Conservation (phyloP, 2,113 vertebrate genomes). For the Syrmaticus mikado region DNA sequence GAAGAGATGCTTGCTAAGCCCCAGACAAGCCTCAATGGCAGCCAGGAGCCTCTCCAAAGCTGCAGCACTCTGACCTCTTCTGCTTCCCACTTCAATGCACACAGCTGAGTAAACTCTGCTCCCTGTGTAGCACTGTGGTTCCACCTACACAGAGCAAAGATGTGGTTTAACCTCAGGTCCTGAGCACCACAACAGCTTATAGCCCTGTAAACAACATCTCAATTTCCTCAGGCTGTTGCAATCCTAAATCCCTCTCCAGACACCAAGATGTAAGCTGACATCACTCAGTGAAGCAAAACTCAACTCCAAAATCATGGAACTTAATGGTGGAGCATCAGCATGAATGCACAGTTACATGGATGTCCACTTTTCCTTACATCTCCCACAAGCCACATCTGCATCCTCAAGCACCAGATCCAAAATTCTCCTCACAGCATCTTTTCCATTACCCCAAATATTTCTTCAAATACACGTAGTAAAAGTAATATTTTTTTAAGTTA, state of each 20-base stretch:
- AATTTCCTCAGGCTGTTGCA: fast-evolving
- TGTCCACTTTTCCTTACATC: neutral
- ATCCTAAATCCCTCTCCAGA: neutral
- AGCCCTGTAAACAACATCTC: neutral
- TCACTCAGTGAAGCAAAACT: neutral
- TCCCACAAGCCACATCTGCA: no score
- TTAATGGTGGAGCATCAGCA: fast-evolving
- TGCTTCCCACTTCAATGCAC: fast-evolving
- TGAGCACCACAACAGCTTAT: neutral
- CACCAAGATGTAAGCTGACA: neutral
- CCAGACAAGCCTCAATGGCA: neutral
- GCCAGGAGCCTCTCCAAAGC: neutral
- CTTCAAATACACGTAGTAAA: fast-evolving
- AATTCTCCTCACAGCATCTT: neutral
- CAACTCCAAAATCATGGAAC: neutral
- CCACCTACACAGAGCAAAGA: neutral
- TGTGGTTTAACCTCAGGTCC: neutral
- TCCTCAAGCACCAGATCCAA: neutral
- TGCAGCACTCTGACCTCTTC: neutral
- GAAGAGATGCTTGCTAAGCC: neutral
- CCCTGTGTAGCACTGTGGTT: neutral
- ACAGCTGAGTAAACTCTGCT: neutral
- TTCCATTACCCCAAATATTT: neutral
- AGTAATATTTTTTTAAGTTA: no score
- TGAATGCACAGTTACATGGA: neutral